Conservation (phyloP, 1,140 invertebrate genomes). For the Sinella curviseta region DNA sequence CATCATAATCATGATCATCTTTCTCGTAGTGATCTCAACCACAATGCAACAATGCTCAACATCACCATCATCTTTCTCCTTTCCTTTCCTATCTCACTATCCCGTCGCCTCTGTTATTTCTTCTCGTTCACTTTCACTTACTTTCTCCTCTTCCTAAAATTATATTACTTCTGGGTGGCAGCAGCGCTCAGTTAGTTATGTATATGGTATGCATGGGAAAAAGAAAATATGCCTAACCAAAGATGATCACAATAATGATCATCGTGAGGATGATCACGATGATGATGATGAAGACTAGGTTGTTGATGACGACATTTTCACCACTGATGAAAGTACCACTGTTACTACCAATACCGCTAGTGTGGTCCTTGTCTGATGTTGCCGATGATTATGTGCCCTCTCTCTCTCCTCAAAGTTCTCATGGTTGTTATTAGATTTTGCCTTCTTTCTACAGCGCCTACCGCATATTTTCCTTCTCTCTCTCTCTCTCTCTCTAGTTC, state of each 20-base stretch:
- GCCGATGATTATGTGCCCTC: background rate
- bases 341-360: background rate
- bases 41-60: conserved; percentile 21
- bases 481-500: background rate
- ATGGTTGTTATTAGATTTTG: background rate
- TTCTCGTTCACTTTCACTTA: background rate
- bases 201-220: background rate
- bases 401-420: background rate
- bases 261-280: background rate
- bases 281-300: background rate
- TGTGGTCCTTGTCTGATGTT: background rate
- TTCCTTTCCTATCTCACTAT: background rate
- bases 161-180: background rate
- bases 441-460: background rate
- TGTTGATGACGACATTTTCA: background rate
- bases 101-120: background rate
- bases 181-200: too few species aligned
- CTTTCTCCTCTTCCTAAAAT: background rate
- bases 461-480: background rate
- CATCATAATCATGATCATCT: background rate
- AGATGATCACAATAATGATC: background rate
- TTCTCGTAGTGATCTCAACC: background rate
- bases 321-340: too few species aligned
- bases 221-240: background rate
- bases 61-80: background rate